These are phyloP conservation scores for Stomorhina lunata DNA, from an alignment of 2,888 invertebrate species.

Conservation along the genomic window DNA sequence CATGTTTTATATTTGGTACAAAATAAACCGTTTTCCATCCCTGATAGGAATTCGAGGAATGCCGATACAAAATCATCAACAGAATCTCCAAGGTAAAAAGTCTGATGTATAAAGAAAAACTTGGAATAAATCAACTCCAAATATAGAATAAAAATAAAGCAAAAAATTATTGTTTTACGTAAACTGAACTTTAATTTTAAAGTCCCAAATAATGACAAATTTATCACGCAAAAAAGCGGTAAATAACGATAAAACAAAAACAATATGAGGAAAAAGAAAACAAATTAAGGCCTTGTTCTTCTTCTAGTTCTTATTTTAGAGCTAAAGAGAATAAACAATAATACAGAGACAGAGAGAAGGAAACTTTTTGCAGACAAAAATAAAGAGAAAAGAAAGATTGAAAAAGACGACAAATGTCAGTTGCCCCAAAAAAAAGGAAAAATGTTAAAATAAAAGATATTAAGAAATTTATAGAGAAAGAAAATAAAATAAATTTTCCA, in stretches of 20 bases:
- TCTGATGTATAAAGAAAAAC: neutral
- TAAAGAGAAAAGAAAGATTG: neutral
- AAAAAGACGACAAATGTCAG: neutral
- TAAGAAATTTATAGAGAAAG: neutral
- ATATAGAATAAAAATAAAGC: neutral
- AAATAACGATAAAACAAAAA: constrained; percentile 7
- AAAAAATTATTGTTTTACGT: neutral
- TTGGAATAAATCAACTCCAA: neutral
- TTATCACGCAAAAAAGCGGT: neutral
- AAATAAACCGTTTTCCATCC: no score
- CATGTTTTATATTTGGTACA: no score
- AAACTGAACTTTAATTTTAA: neutral
- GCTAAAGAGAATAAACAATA: constrained; percentile 13
- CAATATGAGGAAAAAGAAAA: neutral
- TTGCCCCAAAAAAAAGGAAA: neutral
- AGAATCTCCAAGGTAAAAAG: neutral
- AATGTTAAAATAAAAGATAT: neutral
- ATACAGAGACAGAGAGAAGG: neutral
- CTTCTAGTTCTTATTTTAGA: neutral
- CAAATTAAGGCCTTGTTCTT: neutral
- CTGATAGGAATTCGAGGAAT: constrained; percentile 43
- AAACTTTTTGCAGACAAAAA: neutral
- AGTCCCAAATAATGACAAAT: neutral
- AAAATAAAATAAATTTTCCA: neutral
- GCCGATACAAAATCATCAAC: neutral